Conservation (phyloP, 1,140 invertebrate species). For the Cherax quadricarinatus region DNA sequence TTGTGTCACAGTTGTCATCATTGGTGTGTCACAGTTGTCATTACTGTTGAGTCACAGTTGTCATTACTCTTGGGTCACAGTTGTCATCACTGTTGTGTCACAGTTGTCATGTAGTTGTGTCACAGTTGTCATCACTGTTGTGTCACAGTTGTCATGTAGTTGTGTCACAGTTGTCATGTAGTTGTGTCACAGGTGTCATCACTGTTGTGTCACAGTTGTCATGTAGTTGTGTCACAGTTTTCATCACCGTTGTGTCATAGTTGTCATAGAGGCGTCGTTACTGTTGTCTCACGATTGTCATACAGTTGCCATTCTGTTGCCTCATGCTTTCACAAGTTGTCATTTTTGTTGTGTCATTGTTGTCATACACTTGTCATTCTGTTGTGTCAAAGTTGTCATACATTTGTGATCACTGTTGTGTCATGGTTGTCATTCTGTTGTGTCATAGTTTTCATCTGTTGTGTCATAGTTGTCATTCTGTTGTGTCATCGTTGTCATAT, state of each 20-base stretch:
- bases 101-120: not conserved
- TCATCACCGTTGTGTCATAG: not conserved
- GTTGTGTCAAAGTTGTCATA: too few species aligned
- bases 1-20: not conserved
- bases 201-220: not conserved
- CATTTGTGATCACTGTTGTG: too few species aligned
- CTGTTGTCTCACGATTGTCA: not conserved
- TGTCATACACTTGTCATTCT: too few species aligned
- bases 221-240: not conserved
- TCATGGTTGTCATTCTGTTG: not conserved
- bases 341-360: not conserved
- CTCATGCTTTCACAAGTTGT: not conserved
- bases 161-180: not conserved
- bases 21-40: not conserved
- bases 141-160: not conserved
- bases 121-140: not conserved
- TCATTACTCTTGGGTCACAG: not conserved
- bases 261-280: not conserved
- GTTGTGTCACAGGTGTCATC: not conserved
- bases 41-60: not conserved
- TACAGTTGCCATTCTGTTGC: not conserved
- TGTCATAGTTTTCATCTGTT: not conserved
- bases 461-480: not conserved
- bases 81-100: not conserved
- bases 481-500: not conserved